These are phyloP conservation scores for Micronycteris hirsuta DNA, from an alignment of 2,113 vertebrate genomes.

Conservation along the genomic window DNA sequence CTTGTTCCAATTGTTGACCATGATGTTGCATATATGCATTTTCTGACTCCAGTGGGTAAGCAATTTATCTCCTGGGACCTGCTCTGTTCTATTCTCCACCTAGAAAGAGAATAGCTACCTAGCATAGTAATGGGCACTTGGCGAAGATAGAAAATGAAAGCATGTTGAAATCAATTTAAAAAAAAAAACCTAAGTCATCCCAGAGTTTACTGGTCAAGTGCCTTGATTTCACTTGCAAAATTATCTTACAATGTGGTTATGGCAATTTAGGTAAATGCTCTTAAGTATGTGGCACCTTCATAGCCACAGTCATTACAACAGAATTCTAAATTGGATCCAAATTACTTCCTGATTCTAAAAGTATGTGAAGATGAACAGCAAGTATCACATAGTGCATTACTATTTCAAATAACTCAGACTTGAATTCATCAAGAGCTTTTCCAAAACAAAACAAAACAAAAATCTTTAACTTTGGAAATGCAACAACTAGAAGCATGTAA, in stretches of 20 bases:
- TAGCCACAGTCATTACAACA: slow-evolving; percentile 22
- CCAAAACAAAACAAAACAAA: slow-evolving; percentile 28
- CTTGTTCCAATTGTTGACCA: background rate
- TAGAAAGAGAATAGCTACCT: background rate
- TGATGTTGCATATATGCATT: background rate
- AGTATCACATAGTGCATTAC: background rate
- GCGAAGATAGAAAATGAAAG: slow-evolving; percentile 9
- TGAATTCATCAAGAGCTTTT: slow-evolving; percentile 44
- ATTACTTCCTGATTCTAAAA: slow-evolving; percentile 1
- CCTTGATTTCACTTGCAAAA: slow-evolving; percentile 26
- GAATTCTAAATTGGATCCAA: slow-evolving; percentile 33
- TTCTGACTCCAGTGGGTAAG: background rate
- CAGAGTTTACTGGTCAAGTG: slow-evolving; percentile 10
- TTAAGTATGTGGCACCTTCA: background rate
- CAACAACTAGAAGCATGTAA: background rate
- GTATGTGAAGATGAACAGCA: background rate
- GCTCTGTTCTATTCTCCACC: background rate
- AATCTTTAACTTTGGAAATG: slow-evolving; percentile 22
- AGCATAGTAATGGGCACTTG: background rate
- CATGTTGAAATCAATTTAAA: slow-evolving; percentile 11
- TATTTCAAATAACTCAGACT: slow-evolving; percentile 48
- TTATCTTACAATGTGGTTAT: background rate
- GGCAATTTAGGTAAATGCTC: background rate
- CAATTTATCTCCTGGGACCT: background rate
- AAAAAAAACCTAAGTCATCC: background rate